Evolutionary conservation across 2,888 invertebrate species (phyloP), one percentile per base, ranked within the genome.

Genomic region (Euproctis similis): DNA sequence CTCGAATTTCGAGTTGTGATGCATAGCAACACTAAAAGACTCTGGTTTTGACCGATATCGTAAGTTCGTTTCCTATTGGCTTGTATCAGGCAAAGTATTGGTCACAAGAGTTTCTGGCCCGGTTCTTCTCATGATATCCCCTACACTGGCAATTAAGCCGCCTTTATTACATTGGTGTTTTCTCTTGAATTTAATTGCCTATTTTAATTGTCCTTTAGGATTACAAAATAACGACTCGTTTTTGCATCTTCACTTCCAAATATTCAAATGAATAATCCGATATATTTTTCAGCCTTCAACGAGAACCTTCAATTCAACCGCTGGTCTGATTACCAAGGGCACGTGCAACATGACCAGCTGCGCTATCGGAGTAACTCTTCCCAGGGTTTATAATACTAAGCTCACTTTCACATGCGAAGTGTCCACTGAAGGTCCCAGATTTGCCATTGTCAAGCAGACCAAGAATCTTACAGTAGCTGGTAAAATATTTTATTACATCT

Each of bases 391-490:
- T 45, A 77, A 78, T 38, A 62, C 69, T 1, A 60, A 63, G 38
- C 58, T 78, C 3, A 61, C 74, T 0, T 84, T 78, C 45, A 81
- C 75, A 0, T 84, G 82, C 27, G 82, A 84, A 35, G 82, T 82
- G 1, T 82, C 82, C 5, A 72, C 78, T 0, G 82, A 84, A 20
- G 75, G 82, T 0, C 82, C 82, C 0, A 51, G 82, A 42, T 84
- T 84, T 28, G 82, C 78, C 0, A 76, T 82, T 6, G 82, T 77
- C 17, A 82, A 80, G 56, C 69, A 77, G 36, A 77, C 76, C 2
- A 82, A 77, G 51, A 70, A 75, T 30, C 51, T 84, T 30, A 81
- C 82, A 8, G 71, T 81, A 4, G 82, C 82, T 50, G 80, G 82
- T 82, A 34, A 59, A 63, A n/a, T n/a, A 13, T 8, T 14, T 14